Conservation (phyloP, 2,113 vertebrate species). For the Eulemur rufifrons region DNA sequence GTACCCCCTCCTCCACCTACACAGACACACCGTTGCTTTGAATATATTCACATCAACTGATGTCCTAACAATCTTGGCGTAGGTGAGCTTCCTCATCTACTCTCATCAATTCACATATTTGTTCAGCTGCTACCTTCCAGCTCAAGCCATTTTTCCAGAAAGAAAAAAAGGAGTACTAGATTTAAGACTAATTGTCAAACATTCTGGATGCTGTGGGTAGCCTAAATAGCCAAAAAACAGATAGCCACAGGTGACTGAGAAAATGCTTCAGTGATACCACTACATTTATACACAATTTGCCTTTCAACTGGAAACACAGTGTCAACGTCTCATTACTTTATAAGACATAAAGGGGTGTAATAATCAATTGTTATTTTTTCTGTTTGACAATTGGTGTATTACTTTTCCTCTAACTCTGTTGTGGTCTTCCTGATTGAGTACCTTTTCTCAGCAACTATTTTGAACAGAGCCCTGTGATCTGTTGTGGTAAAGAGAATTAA, state of each 20-base stretch:
- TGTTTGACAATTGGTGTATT: background rate
- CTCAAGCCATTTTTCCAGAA: conserved; percentile 1
- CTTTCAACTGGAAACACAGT: background rate
- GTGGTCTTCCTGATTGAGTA: background rate
- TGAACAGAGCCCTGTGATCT: background rate
- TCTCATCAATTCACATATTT: conserved; percentile 24
- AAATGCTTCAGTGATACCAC: background rate
- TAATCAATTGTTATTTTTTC: background rate
- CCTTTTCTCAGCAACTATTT: conserved; percentile 8
- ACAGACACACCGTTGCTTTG: background rate
- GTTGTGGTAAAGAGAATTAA: background rate
- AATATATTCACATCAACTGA: background rate
- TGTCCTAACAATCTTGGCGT: background rate
- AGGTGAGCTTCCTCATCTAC: background rate
- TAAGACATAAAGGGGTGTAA: background rate
- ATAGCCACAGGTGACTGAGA: background rate
- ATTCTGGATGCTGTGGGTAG: background rate
- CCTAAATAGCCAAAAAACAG: background rate
- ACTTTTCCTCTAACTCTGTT: background rate
- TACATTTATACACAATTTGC: background rate
- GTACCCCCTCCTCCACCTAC: fast-evolving
- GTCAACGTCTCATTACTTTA: background rate
- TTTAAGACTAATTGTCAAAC: background rate
- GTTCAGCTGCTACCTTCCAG: background rate
- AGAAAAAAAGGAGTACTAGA: background rate